Evolutionary conservation across 2,113 vertebrate species (phyloP), one percentile per base, ranked within the genome.

Genomic region (Alosa alosa): DNA sequence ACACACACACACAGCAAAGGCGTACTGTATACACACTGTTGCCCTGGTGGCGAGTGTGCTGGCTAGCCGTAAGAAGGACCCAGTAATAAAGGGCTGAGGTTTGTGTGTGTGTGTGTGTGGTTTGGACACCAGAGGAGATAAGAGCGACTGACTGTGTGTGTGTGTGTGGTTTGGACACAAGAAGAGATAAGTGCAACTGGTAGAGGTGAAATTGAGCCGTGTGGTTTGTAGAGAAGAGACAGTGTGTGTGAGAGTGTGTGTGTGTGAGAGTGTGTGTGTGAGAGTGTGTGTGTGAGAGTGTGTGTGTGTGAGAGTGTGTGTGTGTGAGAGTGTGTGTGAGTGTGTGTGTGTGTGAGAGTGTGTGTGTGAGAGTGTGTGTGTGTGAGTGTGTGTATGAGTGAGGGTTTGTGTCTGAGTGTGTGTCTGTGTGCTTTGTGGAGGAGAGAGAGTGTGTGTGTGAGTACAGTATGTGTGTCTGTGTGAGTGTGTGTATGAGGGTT

Each of bases 141-240:
- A n/a, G 72, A 85, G 86, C 31, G 44, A 82, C 55, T 46, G 50
- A n/a, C n/a, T n/a, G n/a, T n/a, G n/a, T n/a, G 82, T 68, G 49
- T 84, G 55, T 46, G 78, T 46, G 39, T 55, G 72, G 64, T 83
- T 31, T 31, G 31, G 31, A 31, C 31, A 31, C 31, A 41, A 86
- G 13, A 81, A 49, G 84, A 82, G 87, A 83, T 68, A 17, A n/a
- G 72, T 84, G 86, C 31, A 46, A 82, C 55, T 46, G 50, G 64
- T 64, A 82, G 82, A 55, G 84, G 41, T 36, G 46, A 52, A 83
- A 68, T 55, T 83, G 86, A 88, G 81, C 86, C 84, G 31, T 1
- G 9, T 50, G 25, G 68, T 55, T 72, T 64, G 60, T 64, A 20
- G 60, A 20, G 4, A 50, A 20, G 46, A 75, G 50, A 87, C 60